A percentile compares a stretch with the other conserved stretches of the same genome.
Evolutionary conservation across 2,113 vertebrate genomes (phyloP).

Genomic region (Chionodraco myersi): DNA sequence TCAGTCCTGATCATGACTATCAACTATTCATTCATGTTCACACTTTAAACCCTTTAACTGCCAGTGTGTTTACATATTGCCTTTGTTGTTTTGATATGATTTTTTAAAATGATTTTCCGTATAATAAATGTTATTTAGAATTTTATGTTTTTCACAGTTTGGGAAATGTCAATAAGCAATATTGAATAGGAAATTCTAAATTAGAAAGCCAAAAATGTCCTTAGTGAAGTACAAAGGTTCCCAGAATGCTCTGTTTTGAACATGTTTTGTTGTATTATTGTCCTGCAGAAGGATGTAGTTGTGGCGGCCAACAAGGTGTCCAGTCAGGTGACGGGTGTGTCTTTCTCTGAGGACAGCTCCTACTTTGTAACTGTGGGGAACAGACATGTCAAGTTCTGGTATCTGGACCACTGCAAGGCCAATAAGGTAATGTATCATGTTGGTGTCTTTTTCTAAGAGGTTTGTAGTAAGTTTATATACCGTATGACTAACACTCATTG

Average conservation of each 20-base stretch:
- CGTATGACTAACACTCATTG: not conserved
- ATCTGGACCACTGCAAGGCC: conserved; percentile 92
- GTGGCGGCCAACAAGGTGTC: conserved; percentile 97
- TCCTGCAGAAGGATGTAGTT: conserved; percentile 90
- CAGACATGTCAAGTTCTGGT: conserved; percentile 98
- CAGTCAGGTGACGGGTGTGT: conserved; percentile 94
- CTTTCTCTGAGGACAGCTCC: conserved; percentile 95
- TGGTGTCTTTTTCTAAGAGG: not conserved
- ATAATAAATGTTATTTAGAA: no score
- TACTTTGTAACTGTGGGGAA: conserved; percentile 97
- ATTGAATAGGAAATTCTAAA: no score
- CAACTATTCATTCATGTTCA: no score
- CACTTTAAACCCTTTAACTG: no score
- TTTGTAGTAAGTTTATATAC: not conserved
- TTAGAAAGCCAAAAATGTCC: no score
- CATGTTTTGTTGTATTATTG: not conserved
- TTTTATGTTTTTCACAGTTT: no score
- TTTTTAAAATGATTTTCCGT: no score
- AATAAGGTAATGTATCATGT: conserved; percentile 86
- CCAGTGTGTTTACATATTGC: no score
- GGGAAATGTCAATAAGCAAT: not conserved
- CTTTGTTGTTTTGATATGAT: no score
- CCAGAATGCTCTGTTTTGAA: not conserved
- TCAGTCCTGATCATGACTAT: no score
- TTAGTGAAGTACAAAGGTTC: no score